Evolutionary conservation across 2,888 invertebrate genomes (phyloP).

Genomic region (Scotopteryx bipunctaria): DNA sequence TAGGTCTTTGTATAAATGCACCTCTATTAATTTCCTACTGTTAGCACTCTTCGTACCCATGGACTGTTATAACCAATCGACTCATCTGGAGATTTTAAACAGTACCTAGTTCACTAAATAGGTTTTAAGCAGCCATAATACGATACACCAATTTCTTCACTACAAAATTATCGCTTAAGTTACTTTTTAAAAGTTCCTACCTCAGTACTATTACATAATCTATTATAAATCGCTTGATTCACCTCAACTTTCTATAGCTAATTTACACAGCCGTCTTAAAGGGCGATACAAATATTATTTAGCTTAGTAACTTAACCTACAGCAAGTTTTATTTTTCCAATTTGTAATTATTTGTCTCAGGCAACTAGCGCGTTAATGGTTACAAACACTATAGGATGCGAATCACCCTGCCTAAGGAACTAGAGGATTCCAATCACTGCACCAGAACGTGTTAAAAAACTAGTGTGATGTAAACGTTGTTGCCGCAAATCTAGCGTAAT

Average conservation of each 20-base stretch:
- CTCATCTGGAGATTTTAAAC: neutral
- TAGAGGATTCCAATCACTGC: conserved; percentile 1
- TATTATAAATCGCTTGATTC: conserved; percentile 17
- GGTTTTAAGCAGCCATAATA: conserved; percentile 4
- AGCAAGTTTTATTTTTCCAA: conserved; percentile 28
- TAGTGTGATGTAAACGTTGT: conserved; percentile 10
- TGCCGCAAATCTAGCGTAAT: conserved; percentile 1
- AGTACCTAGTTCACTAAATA: no score
- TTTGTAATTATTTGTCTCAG: conserved; percentile 36
- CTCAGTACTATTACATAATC: no score
- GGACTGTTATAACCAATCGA: no score
- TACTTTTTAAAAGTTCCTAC: conserved; percentile 2
- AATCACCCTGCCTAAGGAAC: conserved; percentile 22
- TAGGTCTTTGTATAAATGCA: conserved; percentile 19
- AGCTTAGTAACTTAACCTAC: conserved; percentile 25
- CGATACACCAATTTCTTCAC: conserved; percentile 13
- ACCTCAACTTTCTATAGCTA: conserved; percentile 19
- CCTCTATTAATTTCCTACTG: neutral
- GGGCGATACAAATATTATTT: conserved; percentile 24
- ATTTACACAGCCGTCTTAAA: conserved; percentile 33
- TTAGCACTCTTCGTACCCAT: neutral
- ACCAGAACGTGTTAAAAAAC: conserved; percentile 8
- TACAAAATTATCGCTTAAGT: conserved; percentile 18
- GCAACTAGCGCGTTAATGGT: conserved; percentile 38
- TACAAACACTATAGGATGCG: conserved; percentile 24